Conservation (phyloP, 2,797 vertebrate species). For the Microcaecilia unicolor region DNA sequence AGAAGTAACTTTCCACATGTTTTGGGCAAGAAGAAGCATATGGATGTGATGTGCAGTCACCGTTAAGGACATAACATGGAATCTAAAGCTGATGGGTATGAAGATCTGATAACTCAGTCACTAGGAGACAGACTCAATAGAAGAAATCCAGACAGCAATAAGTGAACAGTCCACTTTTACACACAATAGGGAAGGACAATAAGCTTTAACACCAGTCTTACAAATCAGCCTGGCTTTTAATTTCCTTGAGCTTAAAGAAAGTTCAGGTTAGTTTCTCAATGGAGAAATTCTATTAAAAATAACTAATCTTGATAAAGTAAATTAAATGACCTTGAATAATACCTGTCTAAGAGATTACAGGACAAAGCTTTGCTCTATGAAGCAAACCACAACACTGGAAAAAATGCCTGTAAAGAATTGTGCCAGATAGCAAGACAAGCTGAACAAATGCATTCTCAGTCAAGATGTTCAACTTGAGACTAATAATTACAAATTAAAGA, state of each 20-base stretch:
- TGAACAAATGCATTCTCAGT: conserved; percentile 1
- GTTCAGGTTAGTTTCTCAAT: neutral
- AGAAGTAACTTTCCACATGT: too few species aligned
- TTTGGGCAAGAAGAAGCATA: too few species aligned
- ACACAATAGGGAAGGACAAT: too few species aligned
- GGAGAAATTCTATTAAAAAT: neutral
- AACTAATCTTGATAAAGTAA: neutral
- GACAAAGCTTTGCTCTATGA: conserved; percentile 2
- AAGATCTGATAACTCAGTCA: too few species aligned
- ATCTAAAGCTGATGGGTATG: too few species aligned
- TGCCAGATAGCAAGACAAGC: neutral
- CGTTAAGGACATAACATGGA: too few species aligned
- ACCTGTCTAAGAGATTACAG: neutral
- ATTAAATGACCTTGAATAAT: neutral
- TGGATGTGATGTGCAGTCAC: too few species aligned
- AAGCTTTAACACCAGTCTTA: too few species aligned
- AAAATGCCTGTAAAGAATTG: neutral
- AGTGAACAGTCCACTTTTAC: too few species aligned
- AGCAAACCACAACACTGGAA: neutral
- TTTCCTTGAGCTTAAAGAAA: neutral
- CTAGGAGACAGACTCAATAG: too few species aligned
- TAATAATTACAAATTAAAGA: conserved; percentile 15
- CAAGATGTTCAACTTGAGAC: conserved; percentile 1
- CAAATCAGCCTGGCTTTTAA: too few species aligned
- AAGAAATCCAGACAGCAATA: too few species aligned